Conservation (phyloP, 2,113 vertebrate genomes). For the Terrapene triunguis region DNA sequence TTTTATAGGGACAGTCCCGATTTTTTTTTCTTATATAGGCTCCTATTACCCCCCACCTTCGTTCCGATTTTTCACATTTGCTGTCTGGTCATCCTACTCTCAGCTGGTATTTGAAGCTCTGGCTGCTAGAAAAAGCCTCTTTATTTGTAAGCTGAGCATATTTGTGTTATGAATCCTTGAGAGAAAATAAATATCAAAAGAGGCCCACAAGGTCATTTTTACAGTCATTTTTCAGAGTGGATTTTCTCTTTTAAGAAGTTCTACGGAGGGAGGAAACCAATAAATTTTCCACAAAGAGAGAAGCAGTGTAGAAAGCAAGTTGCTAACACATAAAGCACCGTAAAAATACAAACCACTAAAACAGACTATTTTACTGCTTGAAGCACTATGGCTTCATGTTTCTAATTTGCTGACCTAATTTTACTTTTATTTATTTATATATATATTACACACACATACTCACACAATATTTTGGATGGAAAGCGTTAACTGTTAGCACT, state of each 20-base stretch:
- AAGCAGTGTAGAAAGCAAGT: constrained; percentile 11
- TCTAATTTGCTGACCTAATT: not conserved
- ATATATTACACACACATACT: not conserved
- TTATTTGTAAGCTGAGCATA: not conserved
- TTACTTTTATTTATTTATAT: not conserved
- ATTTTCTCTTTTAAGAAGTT: not conserved
- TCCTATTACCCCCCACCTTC: too few relatives aligned
- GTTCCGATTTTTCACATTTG: too few relatives aligned
- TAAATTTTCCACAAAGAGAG: constrained; percentile 17
- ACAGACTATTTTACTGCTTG: constrained; percentile 10
- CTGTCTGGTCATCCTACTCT: not conserved
- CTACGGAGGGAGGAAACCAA: not conserved
- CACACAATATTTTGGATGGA: not conserved
- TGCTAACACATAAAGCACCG: not conserved
- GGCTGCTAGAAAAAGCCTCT: not conserved
- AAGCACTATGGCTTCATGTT: constrained; percentile 43
- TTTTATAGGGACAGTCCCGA: too few relatives aligned
- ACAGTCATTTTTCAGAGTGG: not conserved
- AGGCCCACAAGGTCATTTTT: not conserved
- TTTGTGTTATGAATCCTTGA: not conserved
- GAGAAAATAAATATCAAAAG: not conserved
- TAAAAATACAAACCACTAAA: constrained; percentile 17
- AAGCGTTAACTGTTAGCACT: not conserved
- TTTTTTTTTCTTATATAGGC: too few relatives aligned
- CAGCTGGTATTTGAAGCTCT: not conserved